phyloP scores from a whole-genome alignment of 1,140 invertebrate genomes.

The Ridgeia piscesae region DNA sequence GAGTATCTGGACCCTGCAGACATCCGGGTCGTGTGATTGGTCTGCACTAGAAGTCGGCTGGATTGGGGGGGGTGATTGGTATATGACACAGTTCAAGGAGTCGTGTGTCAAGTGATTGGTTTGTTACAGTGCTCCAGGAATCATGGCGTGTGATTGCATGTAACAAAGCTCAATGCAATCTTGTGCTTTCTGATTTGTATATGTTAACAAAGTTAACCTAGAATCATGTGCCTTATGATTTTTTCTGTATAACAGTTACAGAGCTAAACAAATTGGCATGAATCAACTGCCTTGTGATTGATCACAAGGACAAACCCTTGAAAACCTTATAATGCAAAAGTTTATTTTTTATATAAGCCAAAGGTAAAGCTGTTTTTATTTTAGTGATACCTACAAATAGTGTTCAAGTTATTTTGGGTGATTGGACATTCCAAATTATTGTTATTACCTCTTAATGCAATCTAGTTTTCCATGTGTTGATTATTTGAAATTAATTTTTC shows the following conservation, averaged over 20 bases:
- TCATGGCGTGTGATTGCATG: neutral
- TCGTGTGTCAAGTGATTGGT: neutral
- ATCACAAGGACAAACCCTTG: neutral
- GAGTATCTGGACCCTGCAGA: neutral
- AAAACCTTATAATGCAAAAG: neutral
- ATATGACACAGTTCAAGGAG: neutral
- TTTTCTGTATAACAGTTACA: neutral
- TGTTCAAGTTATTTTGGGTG: neutral
- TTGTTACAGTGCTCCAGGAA: neutral
- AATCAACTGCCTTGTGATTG: neutral
- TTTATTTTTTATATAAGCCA: neutral
- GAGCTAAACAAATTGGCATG: neutral
- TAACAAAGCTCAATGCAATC: too few species aligned
- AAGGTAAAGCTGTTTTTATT: neutral
- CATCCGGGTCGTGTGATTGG: neutral
- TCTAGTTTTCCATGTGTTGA: neutral
- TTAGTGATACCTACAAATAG: neutral
- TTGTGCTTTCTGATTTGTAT: too few species aligned
- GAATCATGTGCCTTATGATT: neutral
- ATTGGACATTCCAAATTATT: neutral
- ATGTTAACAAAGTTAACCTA: too few species aligned
- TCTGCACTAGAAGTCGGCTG: neutral
- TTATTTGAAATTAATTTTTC: neutral
- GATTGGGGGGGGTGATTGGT: neutral
- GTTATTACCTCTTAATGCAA: neutral